Conservation (phyloP, 2,113 vertebrate genomes). For the Rynchops niger region DNA sequence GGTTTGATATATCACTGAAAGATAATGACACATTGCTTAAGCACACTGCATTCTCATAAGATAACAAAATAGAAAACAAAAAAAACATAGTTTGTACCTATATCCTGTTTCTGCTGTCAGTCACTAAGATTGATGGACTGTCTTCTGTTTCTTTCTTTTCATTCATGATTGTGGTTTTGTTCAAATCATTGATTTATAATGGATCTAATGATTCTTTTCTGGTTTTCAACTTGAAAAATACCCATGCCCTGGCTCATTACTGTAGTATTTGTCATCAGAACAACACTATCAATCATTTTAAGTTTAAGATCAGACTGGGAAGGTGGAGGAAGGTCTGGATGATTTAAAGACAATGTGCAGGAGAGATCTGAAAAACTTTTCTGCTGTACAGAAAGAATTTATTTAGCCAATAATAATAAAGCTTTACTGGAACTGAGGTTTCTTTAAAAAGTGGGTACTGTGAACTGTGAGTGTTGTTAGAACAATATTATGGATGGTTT, state of each 20-base stretch:
- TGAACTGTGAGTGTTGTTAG: not conserved
- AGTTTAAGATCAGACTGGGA: not conserved
- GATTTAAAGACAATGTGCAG: not conserved
- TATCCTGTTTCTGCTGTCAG: not conserved
- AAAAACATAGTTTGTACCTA: not conserved
- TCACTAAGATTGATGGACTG: not conserved
- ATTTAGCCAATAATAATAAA: not conserved
- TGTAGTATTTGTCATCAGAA: conserved; percentile 17
- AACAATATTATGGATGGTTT: not conserved
- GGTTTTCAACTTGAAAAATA: conserved; percentile 49
- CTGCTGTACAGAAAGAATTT: not conserved
- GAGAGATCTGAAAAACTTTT: not conserved
- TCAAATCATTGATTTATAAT: conserved; percentile 30
- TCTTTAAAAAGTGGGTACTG: not conserved
- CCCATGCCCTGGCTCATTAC: not conserved
- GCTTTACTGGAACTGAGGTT: not conserved
- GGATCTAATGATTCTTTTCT: conserved; percentile 19
- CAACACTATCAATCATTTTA: conserved; percentile 19
- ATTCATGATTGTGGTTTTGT: not conserved
- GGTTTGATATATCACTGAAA: not conserved
- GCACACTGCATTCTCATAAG: not conserved
- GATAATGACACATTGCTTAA: not conserved
- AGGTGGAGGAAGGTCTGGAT: not conserved
- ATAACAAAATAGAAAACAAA: not conserved
- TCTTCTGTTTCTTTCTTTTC: not conserved